Conservation (phyloP, 2,113 vertebrate species). For the Zootoca vivipara region DNA sequence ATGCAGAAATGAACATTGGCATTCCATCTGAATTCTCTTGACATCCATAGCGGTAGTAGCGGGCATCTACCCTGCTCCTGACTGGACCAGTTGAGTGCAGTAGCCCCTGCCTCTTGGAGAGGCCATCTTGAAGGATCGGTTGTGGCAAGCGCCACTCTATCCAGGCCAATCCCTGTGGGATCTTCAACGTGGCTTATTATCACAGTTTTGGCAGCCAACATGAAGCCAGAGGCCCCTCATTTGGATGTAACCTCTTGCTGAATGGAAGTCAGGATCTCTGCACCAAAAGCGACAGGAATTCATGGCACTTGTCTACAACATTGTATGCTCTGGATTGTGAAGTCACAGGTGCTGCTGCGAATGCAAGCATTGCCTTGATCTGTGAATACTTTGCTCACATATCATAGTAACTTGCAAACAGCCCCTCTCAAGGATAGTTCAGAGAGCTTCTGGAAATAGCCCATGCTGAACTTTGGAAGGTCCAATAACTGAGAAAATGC, state of each 20-base stretch:
- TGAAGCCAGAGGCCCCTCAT: neutral
- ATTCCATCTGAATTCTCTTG: no score
- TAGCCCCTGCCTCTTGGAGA: no score
- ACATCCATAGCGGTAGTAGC: no score
- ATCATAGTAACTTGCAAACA: neutral
- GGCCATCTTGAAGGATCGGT: no score
- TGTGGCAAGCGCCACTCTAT: no score
- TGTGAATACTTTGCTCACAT: neutral
- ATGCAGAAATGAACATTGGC: no score
- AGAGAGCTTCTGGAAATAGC: neutral
- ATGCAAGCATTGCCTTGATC: neutral
- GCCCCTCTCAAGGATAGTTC: neutral
- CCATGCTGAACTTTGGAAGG: no score
- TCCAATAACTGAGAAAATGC: neutral
- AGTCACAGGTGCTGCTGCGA: no score
- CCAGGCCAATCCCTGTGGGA: no score
- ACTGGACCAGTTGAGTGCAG: no score
- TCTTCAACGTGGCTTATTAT: no score
- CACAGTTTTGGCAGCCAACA: neutral
- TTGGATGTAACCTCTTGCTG: neutral
- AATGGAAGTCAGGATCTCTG: neutral
- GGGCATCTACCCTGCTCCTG: no score
- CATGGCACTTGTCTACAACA: neutral
- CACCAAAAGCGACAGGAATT: neutral
- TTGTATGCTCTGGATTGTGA: neutral